These are phyloP conservation scores for Austrofundulus limnaeus DNA, from an alignment of 2,113 vertebrate genomes.

Conservation along the genomic window DNA sequence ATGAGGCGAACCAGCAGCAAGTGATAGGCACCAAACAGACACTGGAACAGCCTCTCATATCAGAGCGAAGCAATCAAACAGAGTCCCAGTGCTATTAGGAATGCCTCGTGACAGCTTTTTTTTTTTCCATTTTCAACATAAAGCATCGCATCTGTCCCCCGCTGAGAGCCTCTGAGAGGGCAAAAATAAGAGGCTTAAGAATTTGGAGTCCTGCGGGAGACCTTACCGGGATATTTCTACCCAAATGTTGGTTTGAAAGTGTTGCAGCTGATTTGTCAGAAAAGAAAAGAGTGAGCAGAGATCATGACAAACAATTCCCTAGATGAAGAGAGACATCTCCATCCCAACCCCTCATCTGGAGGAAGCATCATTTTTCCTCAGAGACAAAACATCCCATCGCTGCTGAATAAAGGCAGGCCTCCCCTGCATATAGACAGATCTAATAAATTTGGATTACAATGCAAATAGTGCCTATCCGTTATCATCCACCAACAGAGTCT, in stretches of 20 bases:
- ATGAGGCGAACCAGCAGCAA: slow-evolving; percentile 62
- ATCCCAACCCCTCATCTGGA: slow-evolving; percentile 42
- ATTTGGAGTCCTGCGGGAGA: slow-evolving; percentile 43
- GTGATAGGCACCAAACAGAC: slow-evolving; percentile 67
- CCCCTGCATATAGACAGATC: slow-evolving; percentile 17
- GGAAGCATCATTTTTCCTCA: slow-evolving; percentile 26
- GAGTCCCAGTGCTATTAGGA: slow-evolving; percentile 49
- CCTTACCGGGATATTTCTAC: neutral
- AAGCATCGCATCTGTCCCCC: slow-evolving; percentile 43
- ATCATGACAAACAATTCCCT: slow-evolving; percentile 55
- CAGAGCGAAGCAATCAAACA: slow-evolving; percentile 61
- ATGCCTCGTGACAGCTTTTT: slow-evolving; percentile 60
- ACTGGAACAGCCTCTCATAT: slow-evolving; percentile 49
- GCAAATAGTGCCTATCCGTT: slow-evolving; percentile 59
- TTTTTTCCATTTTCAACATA: slow-evolving; percentile 50
- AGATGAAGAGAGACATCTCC: slow-evolving; percentile 59
- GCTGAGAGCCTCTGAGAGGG: slow-evolving; percentile 37
- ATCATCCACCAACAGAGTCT: slow-evolving; percentile 44
- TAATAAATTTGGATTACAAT: slow-evolving; percentile 58
- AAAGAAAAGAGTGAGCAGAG: slow-evolving; percentile 18
- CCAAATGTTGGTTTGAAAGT: slow-evolving; percentile 49
- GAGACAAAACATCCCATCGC: slow-evolving; percentile 45
- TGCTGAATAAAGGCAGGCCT: slow-evolving; percentile 26
- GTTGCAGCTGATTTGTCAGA: slow-evolving; percentile 50
- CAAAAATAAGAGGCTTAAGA: slow-evolving; percentile 33